phyloP scores from a whole-genome alignment of 2,888 invertebrate species.

The Penaeus monodon region DNA sequence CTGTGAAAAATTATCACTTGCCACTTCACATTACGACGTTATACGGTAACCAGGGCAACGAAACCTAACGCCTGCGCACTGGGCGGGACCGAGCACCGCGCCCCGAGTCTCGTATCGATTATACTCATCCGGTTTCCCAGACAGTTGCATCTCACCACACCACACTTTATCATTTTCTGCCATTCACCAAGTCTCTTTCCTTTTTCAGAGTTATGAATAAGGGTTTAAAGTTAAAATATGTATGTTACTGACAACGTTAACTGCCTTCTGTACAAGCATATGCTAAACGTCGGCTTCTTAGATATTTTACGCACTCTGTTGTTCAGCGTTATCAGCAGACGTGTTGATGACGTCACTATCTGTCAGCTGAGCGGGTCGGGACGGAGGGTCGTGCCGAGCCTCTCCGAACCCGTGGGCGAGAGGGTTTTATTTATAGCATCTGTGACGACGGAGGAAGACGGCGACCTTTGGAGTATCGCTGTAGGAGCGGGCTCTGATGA shows the following conservation, averaged over 20 bases:
- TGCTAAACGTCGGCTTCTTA: not conserved
- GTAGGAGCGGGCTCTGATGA: too few species aligned
- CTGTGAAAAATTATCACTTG: slow-evolving; percentile 23
- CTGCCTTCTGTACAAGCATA: too few species aligned
- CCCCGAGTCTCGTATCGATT: slow-evolving; percentile 29
- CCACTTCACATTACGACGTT: slow-evolving; percentile 38
- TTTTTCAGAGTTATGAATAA: not conserved
- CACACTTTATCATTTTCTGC: not conserved
- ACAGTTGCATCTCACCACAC: too few species aligned
- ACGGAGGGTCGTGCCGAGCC: not conserved
- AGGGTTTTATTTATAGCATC: not conserved
- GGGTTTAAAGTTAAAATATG: too few species aligned
- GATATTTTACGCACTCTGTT: slow-evolving; percentile 2
- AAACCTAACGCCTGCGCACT: not conserved
- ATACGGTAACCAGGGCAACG: slow-evolving; percentile 36
- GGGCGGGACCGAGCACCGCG: not conserved
- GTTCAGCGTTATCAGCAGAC: slow-evolving; percentile 29
- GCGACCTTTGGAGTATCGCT: too few species aligned
- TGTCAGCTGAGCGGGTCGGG: slow-evolving; percentile 22
- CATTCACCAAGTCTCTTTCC: not conserved
- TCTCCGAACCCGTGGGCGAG: slow-evolving; percentile 1
- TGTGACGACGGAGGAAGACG: too few species aligned
- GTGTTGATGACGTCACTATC: slow-evolving; percentile 40
- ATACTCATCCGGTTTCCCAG: slow-evolving; percentile 4
- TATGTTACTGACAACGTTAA: too few species aligned